These are phyloP conservation scores for Geotria australis DNA, from an alignment of 2,797 vertebrate genomes.

Conservation along the genomic window DNA sequence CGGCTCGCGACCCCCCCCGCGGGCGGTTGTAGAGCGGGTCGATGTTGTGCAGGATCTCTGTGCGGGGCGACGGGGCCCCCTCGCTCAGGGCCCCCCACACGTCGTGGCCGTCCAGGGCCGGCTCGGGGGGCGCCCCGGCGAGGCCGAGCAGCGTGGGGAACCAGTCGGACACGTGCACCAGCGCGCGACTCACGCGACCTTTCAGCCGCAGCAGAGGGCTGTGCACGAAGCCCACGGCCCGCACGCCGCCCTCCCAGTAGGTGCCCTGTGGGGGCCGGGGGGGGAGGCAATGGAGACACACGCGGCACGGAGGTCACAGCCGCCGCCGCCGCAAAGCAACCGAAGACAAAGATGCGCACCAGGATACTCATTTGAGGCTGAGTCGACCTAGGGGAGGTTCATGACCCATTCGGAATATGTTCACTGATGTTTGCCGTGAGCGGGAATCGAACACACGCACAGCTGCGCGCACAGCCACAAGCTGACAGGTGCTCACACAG, in stretches of 20 bases:
- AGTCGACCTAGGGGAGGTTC: too few species aligned
- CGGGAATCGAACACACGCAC: too few species aligned
- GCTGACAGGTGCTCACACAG: too few species aligned
- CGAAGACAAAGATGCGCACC: too few species aligned
- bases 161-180: conserved; percentile 87
- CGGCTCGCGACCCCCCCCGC: conserved; percentile 38
- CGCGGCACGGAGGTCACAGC: too few species aligned
- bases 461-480: too few species aligned
- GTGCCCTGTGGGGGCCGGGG: conserved; percentile 29
- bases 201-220: conserved; percentile 26
- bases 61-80: conserved; percentile 49
- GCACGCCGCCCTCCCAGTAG: conserved; percentile 73
- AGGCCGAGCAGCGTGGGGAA: conserved; percentile 49
- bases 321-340: too few species aligned
- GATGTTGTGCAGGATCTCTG: conserved; percentile 80
- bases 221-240: conserved; percentile 49
- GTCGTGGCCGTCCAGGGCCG: conserved; percentile 43
- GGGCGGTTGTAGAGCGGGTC: conserved; percentile 51
- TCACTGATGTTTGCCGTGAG: too few species aligned
- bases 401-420: too few species aligned
- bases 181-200: conserved; percentile 20
- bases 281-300: too few species aligned
- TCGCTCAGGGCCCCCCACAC: conserved; percentile 58
- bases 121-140: conserved; percentile 48
- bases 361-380: too few species aligned